phyloP scores from a whole-genome alignment of 2,888 invertebrate species.

The Cryptophagus acutangulus region DNA sequence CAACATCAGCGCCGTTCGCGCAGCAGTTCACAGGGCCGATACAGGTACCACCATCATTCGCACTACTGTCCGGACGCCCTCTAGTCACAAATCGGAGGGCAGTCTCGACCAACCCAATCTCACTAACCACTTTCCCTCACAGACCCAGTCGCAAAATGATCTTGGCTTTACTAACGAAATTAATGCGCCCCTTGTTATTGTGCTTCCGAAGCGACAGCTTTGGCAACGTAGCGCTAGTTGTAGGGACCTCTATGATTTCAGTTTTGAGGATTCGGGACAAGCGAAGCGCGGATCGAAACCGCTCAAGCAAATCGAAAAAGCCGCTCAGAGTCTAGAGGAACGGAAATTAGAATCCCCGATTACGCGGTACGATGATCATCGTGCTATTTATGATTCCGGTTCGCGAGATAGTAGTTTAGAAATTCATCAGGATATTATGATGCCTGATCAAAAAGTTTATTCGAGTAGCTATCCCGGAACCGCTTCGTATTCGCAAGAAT shows the following conservation, averaged over 20 bases:
- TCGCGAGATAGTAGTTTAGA: slow-evolving; percentile 61
- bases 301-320: slow-evolving; percentile 45
- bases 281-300: slow-evolving; percentile 57
- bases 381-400: slow-evolving; percentile 58
- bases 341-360: slow-evolving; percentile 63
- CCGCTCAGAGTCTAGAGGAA: slow-evolving; percentile 39
- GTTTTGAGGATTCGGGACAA: slow-evolving; percentile 66
- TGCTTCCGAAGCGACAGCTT: slow-evolving; percentile 50
- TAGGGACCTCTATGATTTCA: slow-evolving; percentile 74
- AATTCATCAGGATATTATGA: slow-evolving; percentile 60
- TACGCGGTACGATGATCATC: slow-evolving; percentile 67
- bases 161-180: slow-evolving; percentile 28
- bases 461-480: slow-evolving; percentile 85
- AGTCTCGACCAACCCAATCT: slow-evolving; percentile 47
- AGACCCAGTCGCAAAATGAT: slow-evolving; percentile 48
- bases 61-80: slow-evolving; percentile 42
- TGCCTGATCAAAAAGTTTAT: slow-evolving; percentile 68
- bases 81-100: slow-evolving; percentile 54
- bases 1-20: slow-evolving; percentile 49
- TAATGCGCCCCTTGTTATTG: slow-evolving; percentile 26
- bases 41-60: slow-evolving; percentile 43
- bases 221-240: slow-evolving; percentile 81
- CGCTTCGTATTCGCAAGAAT: slow-evolving; percentile 58
- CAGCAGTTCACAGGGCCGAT: slow-evolving; percentile 53
- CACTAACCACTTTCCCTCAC: slow-evolving; percentile 41